Percentiles rank a stretch among this genome's conserved stretches.
Evolutionary conservation across 2,113 vertebrate species (phyloP).

Genomic region (Poeciliopsis prolifica): DNA sequence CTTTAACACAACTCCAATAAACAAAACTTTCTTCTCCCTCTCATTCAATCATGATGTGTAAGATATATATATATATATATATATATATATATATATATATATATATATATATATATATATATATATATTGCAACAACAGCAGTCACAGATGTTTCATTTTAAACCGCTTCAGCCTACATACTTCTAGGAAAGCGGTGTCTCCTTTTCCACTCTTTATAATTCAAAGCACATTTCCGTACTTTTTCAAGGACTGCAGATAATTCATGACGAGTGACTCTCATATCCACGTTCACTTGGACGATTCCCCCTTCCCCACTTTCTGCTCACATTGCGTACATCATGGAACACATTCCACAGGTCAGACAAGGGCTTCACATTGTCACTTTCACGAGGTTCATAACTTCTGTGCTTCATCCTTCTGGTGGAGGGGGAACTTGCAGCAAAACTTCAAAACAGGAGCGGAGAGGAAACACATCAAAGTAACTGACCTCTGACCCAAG

Average conservation of each 20-base stretch:
- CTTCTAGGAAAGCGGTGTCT: constrained; percentile 8
- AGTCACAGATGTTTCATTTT: constrained; percentile 16
- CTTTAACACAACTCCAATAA: neutral
- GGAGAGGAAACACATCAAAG: constrained; percentile 71
- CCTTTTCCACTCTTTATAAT: constrained; percentile 35
- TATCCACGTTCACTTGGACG: constrained; percentile 17
- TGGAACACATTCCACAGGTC: constrained; percentile 16
- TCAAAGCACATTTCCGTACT: constrained; percentile 40
- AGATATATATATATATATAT: neutral
- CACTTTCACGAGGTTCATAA: constrained; percentile 27
- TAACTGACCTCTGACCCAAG: constrained; percentile 65
- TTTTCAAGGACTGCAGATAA: constrained; percentile 27
- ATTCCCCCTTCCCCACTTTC: neutral
- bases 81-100: neutral
- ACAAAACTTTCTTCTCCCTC: neutral
- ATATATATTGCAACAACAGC: neutral
- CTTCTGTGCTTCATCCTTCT: constrained; percentile 28
- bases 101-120: neutral
- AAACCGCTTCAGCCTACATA: constrained; percentile 6
- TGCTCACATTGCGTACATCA: constrained; percentile 13
- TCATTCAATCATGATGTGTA: neutral
- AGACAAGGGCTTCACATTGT: constrained; percentile 5
- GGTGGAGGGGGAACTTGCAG: constrained; percentile 15
- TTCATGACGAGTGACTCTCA: constrained; percentile 32
- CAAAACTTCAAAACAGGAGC: constrained; percentile 53